These are phyloP conservation scores for Micronycteris hirsuta DNA, from an alignment of 2,113 vertebrate species.

Conservation along the genomic window DNA sequence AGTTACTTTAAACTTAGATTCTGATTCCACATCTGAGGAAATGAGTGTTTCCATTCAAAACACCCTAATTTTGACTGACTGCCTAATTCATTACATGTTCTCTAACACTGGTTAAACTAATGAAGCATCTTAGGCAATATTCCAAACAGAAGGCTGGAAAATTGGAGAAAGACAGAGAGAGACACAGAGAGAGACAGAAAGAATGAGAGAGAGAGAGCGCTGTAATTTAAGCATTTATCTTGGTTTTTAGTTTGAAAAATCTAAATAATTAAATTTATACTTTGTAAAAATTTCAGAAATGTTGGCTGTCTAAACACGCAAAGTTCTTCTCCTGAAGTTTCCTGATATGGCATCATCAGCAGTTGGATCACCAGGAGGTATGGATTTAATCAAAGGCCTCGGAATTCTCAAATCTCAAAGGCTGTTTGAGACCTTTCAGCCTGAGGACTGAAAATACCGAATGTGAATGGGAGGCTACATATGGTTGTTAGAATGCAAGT, in stretches of 20 bases:
- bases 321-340: slow-evolving; percentile 44
- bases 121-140: not conserved
- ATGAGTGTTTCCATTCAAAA: not conserved
- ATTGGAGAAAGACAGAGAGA: not conserved
- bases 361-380: slow-evolving; percentile 63
- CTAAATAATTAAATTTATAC: slow-evolving; percentile 56
- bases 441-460: slow-evolving; percentile 62
- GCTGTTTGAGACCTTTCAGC: slow-evolving; percentile 66
- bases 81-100: not conserved
- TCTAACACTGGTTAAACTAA: slow-evolving; percentile 20
- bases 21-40: not conserved
- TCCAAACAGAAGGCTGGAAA: slow-evolving; percentile 16
- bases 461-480: slow-evolving; percentile 66
- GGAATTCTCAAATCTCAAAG: slow-evolving; percentile 53
- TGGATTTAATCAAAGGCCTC: slow-evolving; percentile 66
- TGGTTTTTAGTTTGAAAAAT: slow-evolving; percentile 47
- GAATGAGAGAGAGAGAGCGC: not conserved
- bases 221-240: not conserved
- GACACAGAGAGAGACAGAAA: not conserved
- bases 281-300: slow-evolving; percentile 51
- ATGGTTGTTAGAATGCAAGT: slow-evolving; percentile 70
- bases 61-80: not conserved
- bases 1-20: not conserved
- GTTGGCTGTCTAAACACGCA: slow-evolving; percentile 40
- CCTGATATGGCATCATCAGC: slow-evolving; percentile 56